A percentile compares a stretch with the other conserved stretches of the same genome.
These are phyloP conservation scores for Amblyjoppa proteus DNA, from an alignment of 2,888 invertebrate genomes.

Conservation along the genomic window DNA sequence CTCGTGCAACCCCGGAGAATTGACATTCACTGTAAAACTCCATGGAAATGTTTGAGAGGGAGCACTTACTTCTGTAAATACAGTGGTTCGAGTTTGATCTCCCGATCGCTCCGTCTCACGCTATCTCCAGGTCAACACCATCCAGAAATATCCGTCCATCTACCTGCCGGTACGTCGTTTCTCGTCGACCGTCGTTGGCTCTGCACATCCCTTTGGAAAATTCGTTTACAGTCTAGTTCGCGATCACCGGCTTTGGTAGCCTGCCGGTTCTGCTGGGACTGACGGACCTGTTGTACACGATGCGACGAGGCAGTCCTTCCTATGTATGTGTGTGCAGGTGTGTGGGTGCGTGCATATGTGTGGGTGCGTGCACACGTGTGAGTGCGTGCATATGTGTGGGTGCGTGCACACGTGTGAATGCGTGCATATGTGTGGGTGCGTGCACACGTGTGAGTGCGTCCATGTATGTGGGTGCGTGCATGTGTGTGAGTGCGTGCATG, in stretches of 20 bases:
- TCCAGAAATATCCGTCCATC: conserved; percentile 62
- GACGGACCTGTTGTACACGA: conserved; percentile 12
- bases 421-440: too few species aligned
- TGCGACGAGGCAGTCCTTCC: neutral
- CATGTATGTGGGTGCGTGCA: neutral
- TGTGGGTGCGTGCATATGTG: neutral
- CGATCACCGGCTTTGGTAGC: conserved; percentile 42
- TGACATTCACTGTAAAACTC: neutral
- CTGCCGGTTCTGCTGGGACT: conserved; percentile 24
- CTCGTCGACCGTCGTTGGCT: conserved; percentile 53
- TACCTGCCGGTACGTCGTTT: conserved; percentile 38
- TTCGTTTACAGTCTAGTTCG: conserved; percentile 68
- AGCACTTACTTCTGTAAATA: conserved; percentile 58
- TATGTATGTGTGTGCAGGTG: neutral
- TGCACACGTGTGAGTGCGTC: too few species aligned
- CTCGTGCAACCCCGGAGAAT: neutral
- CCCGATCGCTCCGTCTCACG: conserved; percentile 41
- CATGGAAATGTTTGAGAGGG: conserved; percentile 31
- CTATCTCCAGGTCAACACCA: conserved; percentile 62
- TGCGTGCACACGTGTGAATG: too few species aligned
- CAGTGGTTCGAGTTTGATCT: conserved; percentile 47
- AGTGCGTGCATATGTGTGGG: neutral
- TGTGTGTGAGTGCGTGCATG: conserved; percentile 22
- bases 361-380: neutral
- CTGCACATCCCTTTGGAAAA: conserved; percentile 62